Evolutionary conservation across 2,113 vertebrate species (phyloP).

Genomic region (Prietella phreatophila): DNA sequence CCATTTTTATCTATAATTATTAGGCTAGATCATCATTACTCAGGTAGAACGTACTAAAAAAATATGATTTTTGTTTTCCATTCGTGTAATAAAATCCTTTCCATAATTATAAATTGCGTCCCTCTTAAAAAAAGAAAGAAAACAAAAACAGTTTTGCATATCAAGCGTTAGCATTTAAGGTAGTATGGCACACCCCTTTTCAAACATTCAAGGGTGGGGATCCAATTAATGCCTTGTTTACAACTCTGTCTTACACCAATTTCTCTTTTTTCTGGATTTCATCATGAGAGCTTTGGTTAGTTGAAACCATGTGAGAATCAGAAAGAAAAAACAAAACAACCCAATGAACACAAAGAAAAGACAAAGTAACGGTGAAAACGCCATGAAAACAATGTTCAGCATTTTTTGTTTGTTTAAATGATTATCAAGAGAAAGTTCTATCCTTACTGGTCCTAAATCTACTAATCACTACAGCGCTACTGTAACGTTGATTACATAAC

Average conservation of each 20-base stretch:
- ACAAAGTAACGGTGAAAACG: slow-evolving; percentile 76
- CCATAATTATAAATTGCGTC: slow-evolving; percentile 80
- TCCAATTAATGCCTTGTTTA: slow-evolving; percentile 86
- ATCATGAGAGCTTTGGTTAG: slow-evolving; percentile 97
- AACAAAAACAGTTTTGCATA: slow-evolving; percentile 77
- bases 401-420: slow-evolving; percentile 67
- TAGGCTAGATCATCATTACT: slow-evolving; percentile 71
- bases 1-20: slow-evolving; percentile 55
- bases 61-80: slow-evolving; percentile 73
- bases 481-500: slow-evolving; percentile 87
- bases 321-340: slow-evolving; percentile 66
- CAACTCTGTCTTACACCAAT: slow-evolving; percentile 74
- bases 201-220: slow-evolving; percentile 84
- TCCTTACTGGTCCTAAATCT: slow-evolving; percentile 96
- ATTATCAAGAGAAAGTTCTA: slow-evolving; percentile 90
- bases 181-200: slow-evolving; percentile 97
- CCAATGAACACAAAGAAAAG: slow-evolving; percentile 41
- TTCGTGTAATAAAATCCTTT: slow-evolving; percentile 87
- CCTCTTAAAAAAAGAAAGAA: slow-evolving; percentile 79
- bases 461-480: slow-evolving; percentile 85
- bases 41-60: slow-evolving; percentile 87
- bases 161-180: slow-evolving; percentile 94
- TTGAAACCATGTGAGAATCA: slow-evolving; percentile 92
- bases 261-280: slow-evolving; percentile 72
- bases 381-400: slow-evolving; percentile 29